Evolutionary conservation across 2,113 vertebrate species (phyloP).

Genomic region (Cairina moschata): DNA sequence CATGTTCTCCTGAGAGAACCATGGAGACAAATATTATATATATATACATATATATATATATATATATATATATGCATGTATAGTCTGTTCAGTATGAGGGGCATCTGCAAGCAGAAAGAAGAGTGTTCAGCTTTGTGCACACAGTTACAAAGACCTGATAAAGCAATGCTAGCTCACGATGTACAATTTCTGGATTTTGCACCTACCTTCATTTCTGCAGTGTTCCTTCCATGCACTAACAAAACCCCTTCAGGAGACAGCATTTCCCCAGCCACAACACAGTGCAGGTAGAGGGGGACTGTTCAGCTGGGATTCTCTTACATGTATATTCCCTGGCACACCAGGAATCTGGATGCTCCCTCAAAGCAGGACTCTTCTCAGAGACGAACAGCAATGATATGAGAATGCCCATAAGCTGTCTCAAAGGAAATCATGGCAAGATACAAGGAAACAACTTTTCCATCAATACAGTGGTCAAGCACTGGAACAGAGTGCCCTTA

Average conservation of each 20-base stretch:
- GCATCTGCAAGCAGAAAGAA: not conserved
- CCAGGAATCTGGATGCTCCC: not conserved
- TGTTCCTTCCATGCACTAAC: not conserved
- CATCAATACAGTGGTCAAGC: not conserved
- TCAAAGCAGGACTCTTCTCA: not conserved
- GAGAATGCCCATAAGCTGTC: not conserved
- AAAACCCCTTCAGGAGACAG: not conserved
- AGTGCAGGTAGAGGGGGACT: no score
- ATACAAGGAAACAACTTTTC: not conserved
- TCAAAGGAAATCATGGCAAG: not conserved
- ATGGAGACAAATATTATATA: not conserved
- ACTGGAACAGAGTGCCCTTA: not conserved
- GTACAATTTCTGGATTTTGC: not conserved
- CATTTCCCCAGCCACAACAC: not conserved
- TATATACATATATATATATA: not conserved
- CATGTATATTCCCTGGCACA: not conserved
- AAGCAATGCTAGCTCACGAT: not conserved
- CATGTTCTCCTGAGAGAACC: not conserved
- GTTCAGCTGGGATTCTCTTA: not conserved
- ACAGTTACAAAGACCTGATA: not conserved
- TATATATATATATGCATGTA: no score
- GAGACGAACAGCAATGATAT: not conserved
- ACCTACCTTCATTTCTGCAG: not conserved
- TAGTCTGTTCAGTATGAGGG: not conserved
- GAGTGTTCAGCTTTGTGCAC: not conserved